Evolutionary conservation across 2,888 invertebrate species (phyloP).

Genomic region (Colostygia pectinataria): DNA sequence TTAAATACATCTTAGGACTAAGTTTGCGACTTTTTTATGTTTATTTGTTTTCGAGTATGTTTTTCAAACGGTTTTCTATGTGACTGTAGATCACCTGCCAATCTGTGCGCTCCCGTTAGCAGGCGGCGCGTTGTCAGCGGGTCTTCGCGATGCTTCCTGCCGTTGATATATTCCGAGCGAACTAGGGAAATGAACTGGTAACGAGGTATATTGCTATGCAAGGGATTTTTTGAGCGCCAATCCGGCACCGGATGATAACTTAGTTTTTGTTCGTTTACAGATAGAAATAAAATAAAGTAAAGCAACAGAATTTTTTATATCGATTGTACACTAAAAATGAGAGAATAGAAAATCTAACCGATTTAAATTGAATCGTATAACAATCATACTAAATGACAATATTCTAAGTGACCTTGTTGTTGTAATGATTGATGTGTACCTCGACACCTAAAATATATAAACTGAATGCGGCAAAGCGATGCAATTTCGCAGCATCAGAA

Average conservation of each 20-base stretch:
- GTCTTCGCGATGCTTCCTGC: slow-evolving; percentile 60
- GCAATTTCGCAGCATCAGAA: too few relatives aligned
- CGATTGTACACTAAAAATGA: too few relatives aligned
- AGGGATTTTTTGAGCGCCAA: slow-evolving; percentile 32
- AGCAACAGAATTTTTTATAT: background rate
- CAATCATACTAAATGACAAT: too few relatives aligned
- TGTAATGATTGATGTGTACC: too few relatives aligned
- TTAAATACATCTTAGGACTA: too few relatives aligned
- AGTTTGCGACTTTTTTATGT: background rate
- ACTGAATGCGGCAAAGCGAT: too few relatives aligned
- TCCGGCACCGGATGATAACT: slow-evolving; percentile 32
- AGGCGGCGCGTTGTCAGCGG: slow-evolving; percentile 54
- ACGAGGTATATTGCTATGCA: slow-evolving; percentile 39
- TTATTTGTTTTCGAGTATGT: background rate
- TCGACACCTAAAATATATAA: too few relatives aligned
- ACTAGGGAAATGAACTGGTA: slow-evolving; percentile 51
- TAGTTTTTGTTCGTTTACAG: slow-evolving; percentile 14
- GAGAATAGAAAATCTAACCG: too few relatives aligned
- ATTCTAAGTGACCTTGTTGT: too few relatives aligned
- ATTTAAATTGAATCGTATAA: too few relatives aligned
- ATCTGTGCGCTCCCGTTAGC: slow-evolving; percentile 55
- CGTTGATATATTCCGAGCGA: slow-evolving; percentile 50
- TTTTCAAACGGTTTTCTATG: slow-evolving; percentile 23
- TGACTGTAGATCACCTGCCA: slow-evolving; percentile 50
- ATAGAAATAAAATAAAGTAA: background rate